Evolutionary conservation across 2,797 vertebrate genomes (phyloP), one percentile per base, ranked within the genome.

Genomic region (Limosa lapponica): DNA sequence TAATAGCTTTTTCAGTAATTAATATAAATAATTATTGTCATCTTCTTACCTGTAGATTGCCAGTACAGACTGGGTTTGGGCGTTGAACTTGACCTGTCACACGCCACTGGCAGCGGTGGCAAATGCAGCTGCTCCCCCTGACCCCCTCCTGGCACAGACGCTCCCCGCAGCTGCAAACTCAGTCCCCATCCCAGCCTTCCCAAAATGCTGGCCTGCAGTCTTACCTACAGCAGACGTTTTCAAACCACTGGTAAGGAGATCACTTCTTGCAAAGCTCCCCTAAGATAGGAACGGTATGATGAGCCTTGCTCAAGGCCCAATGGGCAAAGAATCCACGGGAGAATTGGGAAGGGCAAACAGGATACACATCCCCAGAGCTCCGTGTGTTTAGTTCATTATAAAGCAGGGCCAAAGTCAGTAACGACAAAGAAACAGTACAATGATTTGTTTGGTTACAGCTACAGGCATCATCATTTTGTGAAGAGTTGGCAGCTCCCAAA

Each of bases 401-500:
- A 90, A 80, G n/a, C 23, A 52, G 43, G 18, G 28, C 17, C 9
- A 0, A 0, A 2, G 2, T 23, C 36, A 65, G 55, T 90, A 74
- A 82, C 14, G 70, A 62, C 34, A 82, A 59, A 85, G 41, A 77
- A 93, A 89, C 5, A 2, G 46, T 66, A 73, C 10, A 54, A 48
- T 41, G 4, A 87, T 84, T 82, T 89, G 77, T 89, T 67, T 82
- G 64, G 70, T 74, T 90, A 87, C 84, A 84, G 39, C 62, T 82
- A 84, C 18, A 66, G 44, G 74, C 28, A 77, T 36, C 67, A 73
- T 32, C 44, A 80, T 72, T 87, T 87, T 61, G n/a, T 73, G 16
- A 90, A 66, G 83, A 73, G 57, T 2, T 89, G 49, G 78, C 71
- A 93, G 67, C 57, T 91, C 74, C 48, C 81, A 94, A 93, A 91